Conservation (phyloP, 2,797 vertebrate genomes). For the Heteromormyrus szaboi region DNA sequence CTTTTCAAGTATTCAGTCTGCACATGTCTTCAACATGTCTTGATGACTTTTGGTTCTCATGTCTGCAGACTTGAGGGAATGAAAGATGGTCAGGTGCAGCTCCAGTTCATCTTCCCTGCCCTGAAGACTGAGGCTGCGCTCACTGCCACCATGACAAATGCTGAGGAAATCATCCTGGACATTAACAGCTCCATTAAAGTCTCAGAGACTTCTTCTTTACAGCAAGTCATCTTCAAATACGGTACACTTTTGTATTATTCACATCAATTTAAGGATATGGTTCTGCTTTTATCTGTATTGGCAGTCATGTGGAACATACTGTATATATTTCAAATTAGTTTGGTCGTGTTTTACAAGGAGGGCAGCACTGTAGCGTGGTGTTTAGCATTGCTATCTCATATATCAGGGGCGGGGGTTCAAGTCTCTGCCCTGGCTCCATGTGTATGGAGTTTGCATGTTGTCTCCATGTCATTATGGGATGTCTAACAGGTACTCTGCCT, state of each 20-base stretch:
- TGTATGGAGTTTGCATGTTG: not conserved
- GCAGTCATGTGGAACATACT: not conserved
- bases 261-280: not conserved
- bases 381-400: not conserved
- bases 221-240: slow-evolving; percentile 69
- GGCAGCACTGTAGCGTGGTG: not conserved
- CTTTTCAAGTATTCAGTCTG: not conserved
- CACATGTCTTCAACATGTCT: not conserved
- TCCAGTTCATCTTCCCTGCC: slow-evolving; percentile 67
- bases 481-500: not conserved
- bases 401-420: not conserved
- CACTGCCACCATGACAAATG: slow-evolving; percentile 59
- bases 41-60: slow-evolving; percentile 6
- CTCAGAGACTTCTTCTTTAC: slow-evolving; percentile 60
- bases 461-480: not conserved
- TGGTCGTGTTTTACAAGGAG: not conserved
- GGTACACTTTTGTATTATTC: slow-evolving; percentile 52
- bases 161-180: slow-evolving; percentile 59
- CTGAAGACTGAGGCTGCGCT: slow-evolving; percentile 65
- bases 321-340: not conserved
- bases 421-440: not conserved
- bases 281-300: not conserved
- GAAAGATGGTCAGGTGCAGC: slow-evolving; percentile 62
- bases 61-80: slow-evolving; percentile 60
- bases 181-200: slow-evolving; percentile 69